Evolutionary conservation across 23 tunicate genomes (phyloP), one percentile per base, ranked within the genome.

Genomic region (Trididemnum nubilum): DNA sequence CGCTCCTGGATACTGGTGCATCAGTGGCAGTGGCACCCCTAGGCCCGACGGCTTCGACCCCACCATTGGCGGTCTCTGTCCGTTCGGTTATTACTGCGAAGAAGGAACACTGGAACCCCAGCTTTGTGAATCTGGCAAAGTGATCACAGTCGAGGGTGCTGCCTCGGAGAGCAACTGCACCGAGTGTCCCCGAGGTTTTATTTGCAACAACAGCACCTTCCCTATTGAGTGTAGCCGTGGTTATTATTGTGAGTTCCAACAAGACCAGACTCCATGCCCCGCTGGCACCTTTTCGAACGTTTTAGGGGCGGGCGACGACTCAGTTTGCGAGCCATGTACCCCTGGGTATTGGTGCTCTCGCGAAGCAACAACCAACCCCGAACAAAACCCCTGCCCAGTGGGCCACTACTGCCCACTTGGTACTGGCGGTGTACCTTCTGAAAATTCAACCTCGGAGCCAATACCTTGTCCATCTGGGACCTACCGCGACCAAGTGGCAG

Each of bases 291-390:
- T 81, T 77, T 93, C 98, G 0, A 81, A 84, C 60, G 64, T 49
- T 2, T n/a, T 78, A 4, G 84, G 82, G 12, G 98, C 98, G 0
- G 34, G 71, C 24, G 78, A 81, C 59, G n/a, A 33, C 36, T 36
- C 80, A 23, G 72, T 83, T 2, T 93, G 98, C 35, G 37, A 52
- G 34, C 76, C 87, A 2, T 93, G 98, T 57, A 78, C 92, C 1
- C 77, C 99, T 23, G 99, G 99, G 2, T 90, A 82, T 69, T 95
- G 95, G 96, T 95, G 99, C 72, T 83, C 92, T 24, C 36, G 86
- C 31, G 89, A 35, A 27, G 98, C 82, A 75, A 93, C 98, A 22
- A 75, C 77, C 50, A 86, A 84, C 80, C 93, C 98, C 0, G 50
- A 76, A 19, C 87, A 72, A 23, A 71, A 79, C 59, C 96, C 89